Conservation (phyloP, 2,797 vertebrate species). For the Anas acuta region DNA sequence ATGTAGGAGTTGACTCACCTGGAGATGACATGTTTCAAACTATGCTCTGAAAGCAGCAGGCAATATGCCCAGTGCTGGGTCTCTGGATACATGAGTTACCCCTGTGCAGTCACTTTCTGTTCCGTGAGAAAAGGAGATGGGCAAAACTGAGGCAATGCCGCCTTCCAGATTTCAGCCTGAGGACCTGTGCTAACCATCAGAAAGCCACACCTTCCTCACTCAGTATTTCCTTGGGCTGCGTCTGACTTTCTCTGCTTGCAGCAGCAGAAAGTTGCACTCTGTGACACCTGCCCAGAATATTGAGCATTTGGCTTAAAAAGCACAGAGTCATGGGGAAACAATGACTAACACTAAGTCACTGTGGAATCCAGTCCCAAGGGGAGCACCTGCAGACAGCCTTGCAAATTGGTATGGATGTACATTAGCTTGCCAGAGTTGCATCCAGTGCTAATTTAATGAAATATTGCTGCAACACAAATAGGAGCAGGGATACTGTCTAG, state of each 20-base stretch:
- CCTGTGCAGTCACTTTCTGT: not conserved
- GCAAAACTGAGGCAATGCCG: not conserved
- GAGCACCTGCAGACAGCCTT: conserved; percentile 31
- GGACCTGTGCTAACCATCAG: not conserved
- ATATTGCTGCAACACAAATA: not conserved
- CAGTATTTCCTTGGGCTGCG: not conserved
- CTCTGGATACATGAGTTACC: not conserved
- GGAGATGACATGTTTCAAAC: conserved; percentile 5
- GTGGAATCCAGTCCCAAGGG: not conserved
- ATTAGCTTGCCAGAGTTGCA: conserved; percentile 17
- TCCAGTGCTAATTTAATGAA: conserved; percentile 21
- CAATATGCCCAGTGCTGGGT: not conserved
- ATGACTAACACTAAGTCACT: conserved; percentile 1
- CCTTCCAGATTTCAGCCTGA: not conserved
- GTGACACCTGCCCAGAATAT: conserved; percentile 33
- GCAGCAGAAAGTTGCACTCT: not conserved
- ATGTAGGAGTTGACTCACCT: not conserved
- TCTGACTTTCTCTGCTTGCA: conserved; percentile 33
- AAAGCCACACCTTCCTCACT: conserved; percentile 15
- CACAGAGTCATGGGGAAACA: conserved; percentile 34
- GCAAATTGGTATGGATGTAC: conserved; percentile 39
- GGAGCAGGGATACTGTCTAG: not conserved
- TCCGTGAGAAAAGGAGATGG: not conserved
- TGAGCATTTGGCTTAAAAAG: conserved; percentile 50
- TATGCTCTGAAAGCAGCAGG: not conserved